These are phyloP conservation scores for Masnerella sp. DNA, from an alignment of 2,888 invertebrate genomes.

Conservation along the genomic window DNA sequence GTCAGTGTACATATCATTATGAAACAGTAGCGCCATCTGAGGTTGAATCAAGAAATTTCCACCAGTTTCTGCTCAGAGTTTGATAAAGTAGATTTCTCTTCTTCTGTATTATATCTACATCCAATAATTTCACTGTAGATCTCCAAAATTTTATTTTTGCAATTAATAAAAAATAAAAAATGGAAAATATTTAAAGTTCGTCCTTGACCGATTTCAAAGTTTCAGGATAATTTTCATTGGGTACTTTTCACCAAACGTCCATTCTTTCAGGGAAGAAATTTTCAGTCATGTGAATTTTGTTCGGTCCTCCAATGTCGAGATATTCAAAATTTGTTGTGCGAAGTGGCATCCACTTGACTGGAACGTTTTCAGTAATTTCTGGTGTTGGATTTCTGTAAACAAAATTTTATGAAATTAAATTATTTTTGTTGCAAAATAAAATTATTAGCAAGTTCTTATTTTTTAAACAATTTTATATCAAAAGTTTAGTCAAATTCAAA, in stretches of 20 bases:
- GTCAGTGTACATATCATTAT: too few relatives aligned
- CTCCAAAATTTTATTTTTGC: neutral
- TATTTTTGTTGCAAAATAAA: too few relatives aligned
- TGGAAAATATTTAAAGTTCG: constrained; percentile 44
- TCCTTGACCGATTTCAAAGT: constrained; percentile 11
- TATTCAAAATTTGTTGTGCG: constrained; percentile 79
- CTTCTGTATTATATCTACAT: too few relatives aligned
- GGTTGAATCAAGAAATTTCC: too few relatives aligned
- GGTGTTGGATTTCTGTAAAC: constrained; percentile 84
- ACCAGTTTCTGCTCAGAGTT: too few relatives aligned
- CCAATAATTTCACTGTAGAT: neutral
- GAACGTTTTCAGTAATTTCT: constrained; percentile 75
- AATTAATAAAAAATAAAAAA: too few relatives aligned
- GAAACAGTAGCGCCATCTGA: too few relatives aligned
- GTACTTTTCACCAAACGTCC: constrained; percentile 82
- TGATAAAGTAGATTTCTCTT: too few relatives aligned
- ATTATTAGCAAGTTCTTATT: too few relatives aligned
- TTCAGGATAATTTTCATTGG: constrained; percentile 51
- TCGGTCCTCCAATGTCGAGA: constrained; percentile 78
- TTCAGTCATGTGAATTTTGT: constrained; percentile 79
- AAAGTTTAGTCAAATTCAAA: too few relatives aligned
- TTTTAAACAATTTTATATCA: too few relatives aligned
- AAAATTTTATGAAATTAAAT: too few relatives aligned
- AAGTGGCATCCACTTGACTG: constrained; percentile 81
- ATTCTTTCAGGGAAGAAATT: constrained; percentile 80